Base-by-base conservation (phyloP, 2,888 invertebrate genomes). In the Tiliacea citrago region DNA sequence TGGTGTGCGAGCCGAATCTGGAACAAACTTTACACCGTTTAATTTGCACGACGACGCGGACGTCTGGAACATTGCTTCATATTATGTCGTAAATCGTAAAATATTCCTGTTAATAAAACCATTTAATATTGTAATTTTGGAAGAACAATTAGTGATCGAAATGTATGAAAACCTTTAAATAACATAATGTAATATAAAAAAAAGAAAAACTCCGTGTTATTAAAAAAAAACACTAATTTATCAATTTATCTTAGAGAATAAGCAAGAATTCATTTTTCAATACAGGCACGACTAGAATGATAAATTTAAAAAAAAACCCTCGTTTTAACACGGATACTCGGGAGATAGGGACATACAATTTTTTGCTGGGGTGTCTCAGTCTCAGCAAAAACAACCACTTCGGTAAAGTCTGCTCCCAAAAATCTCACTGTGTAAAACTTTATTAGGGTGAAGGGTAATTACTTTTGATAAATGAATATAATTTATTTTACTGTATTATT, bases 21-120 rank as follows among this genome's bases (percentile, higher is more conserved):
- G 45, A 63, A 63, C 77, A 55, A 76, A 70, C 21, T 77, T 70
- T 1, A 18, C 4, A 12, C 5, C 9, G 35, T 77, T 77, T 63
- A 55, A 70, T 77, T 77, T 61, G 61, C 42, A 53, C 67, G 9
- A 62, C 67, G 12, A 62, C n/a, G n/a, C n/a, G n/a, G n/a, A n/a
- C 70, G 9, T 51, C 29, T 55, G 55, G 16, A 70, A 63, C 49
- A 45, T 49, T 70, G 49, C 10, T 76, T 45, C 35, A 42, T 76
- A 47, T 51, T 16, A 24, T 53, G 16, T 60, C 45, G 45, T 75
- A 24, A 60, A 16, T 60, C 45, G 45, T 75, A 35, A 75, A 60
- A 51, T 51, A 58, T 51, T 57, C 1, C n/a, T n/a, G 8, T 53
- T 35, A 21, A 35, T 35, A 67, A 35, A 18, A 29, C 47, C 13